Percentiles rank a stretch among this genome's conserved stretches.
These are phyloP conservation scores for Drosophila kikkawai DNA, from an alignment of 1,140 invertebrate species.

Conservation along the genomic window DNA sequence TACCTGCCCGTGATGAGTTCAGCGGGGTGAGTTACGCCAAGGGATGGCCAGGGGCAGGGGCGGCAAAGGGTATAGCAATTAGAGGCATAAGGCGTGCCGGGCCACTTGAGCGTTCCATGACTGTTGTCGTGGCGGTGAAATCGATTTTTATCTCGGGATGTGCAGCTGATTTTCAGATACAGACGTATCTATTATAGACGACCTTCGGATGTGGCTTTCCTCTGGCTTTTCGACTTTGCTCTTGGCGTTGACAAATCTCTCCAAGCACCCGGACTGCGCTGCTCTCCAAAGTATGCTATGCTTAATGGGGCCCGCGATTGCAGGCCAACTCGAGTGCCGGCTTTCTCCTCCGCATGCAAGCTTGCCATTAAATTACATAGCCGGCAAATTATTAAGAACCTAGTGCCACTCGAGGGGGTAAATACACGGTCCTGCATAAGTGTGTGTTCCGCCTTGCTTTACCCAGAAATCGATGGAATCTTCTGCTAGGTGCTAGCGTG, in stretches of 20 bases:
- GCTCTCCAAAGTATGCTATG: conserved; percentile 28
- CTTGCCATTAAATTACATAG: conserved; percentile 51
- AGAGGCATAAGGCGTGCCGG: conserved; percentile 42
- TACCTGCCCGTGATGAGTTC: conserved; percentile 74
- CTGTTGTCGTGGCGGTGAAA: conserved; percentile 38
- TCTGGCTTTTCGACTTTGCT: conserved; percentile 4
- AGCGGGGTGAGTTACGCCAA: conserved; percentile 56
- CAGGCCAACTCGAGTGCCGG: conserved; percentile 25
- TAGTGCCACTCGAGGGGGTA: conserved; percentile 17
- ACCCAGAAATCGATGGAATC: conserved; percentile 71
- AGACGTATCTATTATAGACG: conserved; percentile 44
- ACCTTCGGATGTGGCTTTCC: conserved; percentile 55
- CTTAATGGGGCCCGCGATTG: conserved; percentile 1
- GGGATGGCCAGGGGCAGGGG: not conserved
- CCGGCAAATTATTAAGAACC: conserved; percentile 55
- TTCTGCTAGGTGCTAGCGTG: conserved; percentile 64
- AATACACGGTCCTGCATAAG: conserved; percentile 27
- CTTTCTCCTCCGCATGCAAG: conserved; percentile 41
- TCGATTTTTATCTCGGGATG: conserved; percentile 74
- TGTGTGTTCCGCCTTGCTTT: conserved; percentile 28
- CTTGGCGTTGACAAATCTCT: conserved; percentile 47
- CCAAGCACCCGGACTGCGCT: conserved; percentile 17
- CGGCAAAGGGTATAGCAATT: conserved; percentile 2
- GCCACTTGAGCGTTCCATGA: conserved; percentile 58
- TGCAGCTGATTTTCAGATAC: conserved; percentile 67